Evolutionary conservation across 1,140 invertebrate genomes (phyloP).

Genomic region (Rhagoletis zephyria): DNA sequence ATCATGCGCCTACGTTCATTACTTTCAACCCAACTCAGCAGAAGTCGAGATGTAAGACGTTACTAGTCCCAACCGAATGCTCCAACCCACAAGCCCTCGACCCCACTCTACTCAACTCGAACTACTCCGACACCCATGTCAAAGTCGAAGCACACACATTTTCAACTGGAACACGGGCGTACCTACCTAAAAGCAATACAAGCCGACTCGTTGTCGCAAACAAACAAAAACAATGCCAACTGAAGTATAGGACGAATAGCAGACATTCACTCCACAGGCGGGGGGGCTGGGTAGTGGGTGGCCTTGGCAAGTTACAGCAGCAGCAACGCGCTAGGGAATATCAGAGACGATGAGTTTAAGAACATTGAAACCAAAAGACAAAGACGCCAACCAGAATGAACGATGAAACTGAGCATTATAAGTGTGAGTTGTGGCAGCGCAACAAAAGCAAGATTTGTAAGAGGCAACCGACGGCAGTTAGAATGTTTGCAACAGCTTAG

Average conservation of each 20-base stretch:
- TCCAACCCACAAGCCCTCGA: neutral
- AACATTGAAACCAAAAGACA: conserved; percentile 32
- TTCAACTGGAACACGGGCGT: neutral
- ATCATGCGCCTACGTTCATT: neutral
- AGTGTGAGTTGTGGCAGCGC: conserved; percentile 8
- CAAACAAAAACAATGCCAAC: conserved; percentile 44
- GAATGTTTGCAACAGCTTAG: neutral
- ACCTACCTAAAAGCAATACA: conserved; percentile 4
- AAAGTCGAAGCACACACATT: neutral
- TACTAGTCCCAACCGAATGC: neutral
- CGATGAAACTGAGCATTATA: conserved; percentile 13
- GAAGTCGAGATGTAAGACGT: neutral
- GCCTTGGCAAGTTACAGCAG: neutral
- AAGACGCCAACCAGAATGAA: neutral
- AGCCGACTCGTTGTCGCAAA: conserved; percentile 34
- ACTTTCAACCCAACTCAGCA: neutral
- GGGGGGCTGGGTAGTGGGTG: neutral
- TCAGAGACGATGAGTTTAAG: conserved; percentile 31
- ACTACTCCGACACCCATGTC: conserved; percentile 2
- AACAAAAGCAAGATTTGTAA: conserved; percentile 34
- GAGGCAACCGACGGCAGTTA: conserved; percentile 11
- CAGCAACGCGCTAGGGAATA: neutral
- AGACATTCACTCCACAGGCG: neutral
- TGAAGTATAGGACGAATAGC: conserved; percentile 26
- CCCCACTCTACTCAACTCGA: neutral